These are phyloP conservation scores for Tiliacea citrago DNA, from an alignment of 2,888 invertebrate genomes.

Conservation along the genomic window DNA sequence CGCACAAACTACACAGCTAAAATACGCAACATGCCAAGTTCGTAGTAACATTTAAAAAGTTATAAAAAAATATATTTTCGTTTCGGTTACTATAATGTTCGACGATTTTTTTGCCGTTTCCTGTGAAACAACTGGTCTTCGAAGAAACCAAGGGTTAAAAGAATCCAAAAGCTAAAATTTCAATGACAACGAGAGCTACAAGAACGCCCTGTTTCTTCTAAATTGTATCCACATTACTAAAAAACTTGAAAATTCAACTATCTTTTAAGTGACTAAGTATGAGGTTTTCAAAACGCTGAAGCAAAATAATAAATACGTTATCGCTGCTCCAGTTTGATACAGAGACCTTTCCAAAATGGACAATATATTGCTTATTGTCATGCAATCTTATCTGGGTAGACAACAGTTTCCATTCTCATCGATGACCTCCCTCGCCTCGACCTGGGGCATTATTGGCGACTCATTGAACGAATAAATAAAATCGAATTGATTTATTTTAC, in stretches of 20 bases:
- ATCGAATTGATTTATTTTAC: conserved; percentile 7
- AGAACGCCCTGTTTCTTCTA: neutral
- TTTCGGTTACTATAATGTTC: neutral
- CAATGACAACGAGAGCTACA: neutral
- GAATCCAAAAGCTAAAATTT: neutral
- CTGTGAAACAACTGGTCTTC: neutral
- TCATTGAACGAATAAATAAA: neutral
- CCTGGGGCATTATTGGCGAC: neutral
- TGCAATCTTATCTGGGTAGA: conserved; percentile 28
- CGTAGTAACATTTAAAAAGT: conserved; percentile 14
- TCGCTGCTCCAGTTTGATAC: neutral
- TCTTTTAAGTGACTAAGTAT: neutral
- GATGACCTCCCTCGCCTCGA: conserved; percentile 4
- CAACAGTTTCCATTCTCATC: conserved; percentile 22
- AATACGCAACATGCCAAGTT: conserved; percentile 34
- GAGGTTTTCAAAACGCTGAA: neutral
- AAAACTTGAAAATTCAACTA: neutral
- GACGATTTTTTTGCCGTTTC: neutral
- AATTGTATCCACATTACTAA: too few relatives aligned
- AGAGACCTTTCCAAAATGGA: conserved; percentile 21
- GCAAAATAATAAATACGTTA: neutral
- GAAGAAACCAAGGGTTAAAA: neutral
- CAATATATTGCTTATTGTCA: conserved; percentile 3
- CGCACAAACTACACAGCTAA: conserved; percentile 8
- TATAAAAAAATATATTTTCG: neutral